Conservation (phyloP, 1,140 invertebrate genomes). For the Lepidostoma basale region DNA sequence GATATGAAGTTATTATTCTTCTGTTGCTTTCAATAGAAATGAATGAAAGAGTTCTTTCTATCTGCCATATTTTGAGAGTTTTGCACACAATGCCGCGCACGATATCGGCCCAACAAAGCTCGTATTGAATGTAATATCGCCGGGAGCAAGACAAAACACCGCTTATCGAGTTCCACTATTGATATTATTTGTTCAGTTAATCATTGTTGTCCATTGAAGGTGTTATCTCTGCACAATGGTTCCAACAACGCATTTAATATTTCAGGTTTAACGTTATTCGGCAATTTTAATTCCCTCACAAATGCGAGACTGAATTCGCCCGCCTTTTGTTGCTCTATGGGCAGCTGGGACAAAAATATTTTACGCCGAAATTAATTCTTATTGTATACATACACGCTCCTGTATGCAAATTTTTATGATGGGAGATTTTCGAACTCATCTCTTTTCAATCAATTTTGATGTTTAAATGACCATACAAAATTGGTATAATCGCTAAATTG, state of each 20-base stretch:
- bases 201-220: slow-evolving; percentile 26
- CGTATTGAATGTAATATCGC: slow-evolving; percentile 9
- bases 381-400: too few species aligned
- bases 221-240: slow-evolving; percentile 19
- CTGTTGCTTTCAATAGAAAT: not conserved
- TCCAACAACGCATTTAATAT: not conserved
- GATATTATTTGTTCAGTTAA: slow-evolving; percentile 32
- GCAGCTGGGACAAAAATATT: not conserved
- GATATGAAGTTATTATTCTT: too few species aligned
- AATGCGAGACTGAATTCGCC: not conserved
- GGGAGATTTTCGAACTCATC: too few species aligned
- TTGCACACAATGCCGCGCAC: slow-evolving; percentile 19
- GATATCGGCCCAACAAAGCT: slow-evolving; percentile 18
- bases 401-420: too few species aligned
- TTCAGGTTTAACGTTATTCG: slow-evolving; percentile 23
- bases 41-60: slow-evolving; percentile 11
- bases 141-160: slow-evolving; percentile 11
- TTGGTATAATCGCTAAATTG: too few species aligned
- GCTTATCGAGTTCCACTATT: slow-evolving; percentile 24
- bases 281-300: slow-evolving; percentile 12
- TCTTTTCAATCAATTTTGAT: too few species aligned
- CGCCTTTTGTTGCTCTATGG: not conserved
- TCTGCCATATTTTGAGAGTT: slow-evolving; percentile 7
- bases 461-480: too few species aligned
- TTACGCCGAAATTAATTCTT: not conserved